A percentile compares a stretch with the other conserved stretches of the same genome.
Conservation (phyloP, 2,888 invertebrate species). For the Ophion slaviceki region DNA sequence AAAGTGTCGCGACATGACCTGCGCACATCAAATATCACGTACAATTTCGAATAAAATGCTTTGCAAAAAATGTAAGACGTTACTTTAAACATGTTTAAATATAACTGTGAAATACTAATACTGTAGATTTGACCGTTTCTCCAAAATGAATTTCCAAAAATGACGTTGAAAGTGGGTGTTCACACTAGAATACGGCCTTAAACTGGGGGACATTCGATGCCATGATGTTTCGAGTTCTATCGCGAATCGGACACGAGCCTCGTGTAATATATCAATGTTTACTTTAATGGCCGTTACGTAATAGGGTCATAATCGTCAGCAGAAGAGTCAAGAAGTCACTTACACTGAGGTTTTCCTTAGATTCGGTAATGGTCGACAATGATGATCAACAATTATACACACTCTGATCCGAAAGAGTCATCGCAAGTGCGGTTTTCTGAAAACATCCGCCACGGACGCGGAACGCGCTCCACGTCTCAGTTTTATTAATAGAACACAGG, state of each 20-base stretch:
- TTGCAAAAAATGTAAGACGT: too few species aligned
- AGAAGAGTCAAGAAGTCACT: slow-evolving; percentile 23
- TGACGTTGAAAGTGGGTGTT: too few species aligned
- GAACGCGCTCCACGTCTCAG: slow-evolving; percentile 44
- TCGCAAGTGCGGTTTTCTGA: not conserved
- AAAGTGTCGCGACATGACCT: too few species aligned
- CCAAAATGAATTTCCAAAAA: too few species aligned
- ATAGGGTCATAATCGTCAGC: slow-evolving; percentile 47
- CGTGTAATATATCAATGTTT: slow-evolving; percentile 8
- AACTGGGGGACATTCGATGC: too few species aligned
- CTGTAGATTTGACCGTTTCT: too few species aligned
- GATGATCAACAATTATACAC: slow-evolving; percentile 13
- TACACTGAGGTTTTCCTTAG: not conserved
- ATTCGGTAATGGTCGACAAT: not conserved
- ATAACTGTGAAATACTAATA: too few species aligned
- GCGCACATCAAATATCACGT: too few species aligned
- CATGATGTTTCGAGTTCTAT: slow-evolving; percentile 1
- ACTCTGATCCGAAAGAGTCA: not conserved
- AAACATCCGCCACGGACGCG: slow-evolving; percentile 51
- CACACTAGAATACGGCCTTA: too few species aligned
- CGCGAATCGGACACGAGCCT: not conserved
- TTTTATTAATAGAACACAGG: slow-evolving; percentile 56
- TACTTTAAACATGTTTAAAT: too few species aligned
- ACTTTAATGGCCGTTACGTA: slow-evolving; percentile 46
- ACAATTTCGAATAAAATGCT: too few species aligned